Evolutionary conservation across 2,888 invertebrate species (phyloP), one percentile per base, ranked within the genome.

Genomic region (Rhynchonema sp.): DNA sequence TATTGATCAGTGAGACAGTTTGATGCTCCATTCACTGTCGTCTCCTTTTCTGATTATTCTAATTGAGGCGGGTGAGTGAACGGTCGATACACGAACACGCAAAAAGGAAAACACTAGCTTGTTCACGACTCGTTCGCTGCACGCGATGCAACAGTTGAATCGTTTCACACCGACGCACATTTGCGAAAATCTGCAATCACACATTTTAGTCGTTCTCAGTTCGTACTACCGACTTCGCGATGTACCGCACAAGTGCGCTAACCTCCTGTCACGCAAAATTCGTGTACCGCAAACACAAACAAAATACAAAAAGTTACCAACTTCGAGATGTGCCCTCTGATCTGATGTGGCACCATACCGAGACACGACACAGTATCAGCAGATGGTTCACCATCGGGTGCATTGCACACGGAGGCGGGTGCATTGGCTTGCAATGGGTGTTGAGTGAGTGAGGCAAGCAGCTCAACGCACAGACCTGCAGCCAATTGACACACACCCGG

Each of bases 401-500:
- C 52, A 22, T 62, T 20, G 60, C 62, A 57, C 25, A 67, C n/a
- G 28, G 56, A 29, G 13, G 63, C 65, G 6, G 63, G 62, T 17
- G 64, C 65, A 46, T 57, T 60, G 9, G 64, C 66, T 70, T 77
- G 86, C 84, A 81, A 74, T 1, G 85, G 83, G 77, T 94, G 91
- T 71, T 94, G 92, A 30, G 90, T 75, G 54, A 92, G 65, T 0
- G 86, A 84, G 0, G 90, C 82, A 52, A 92, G 78, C 56, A 98
- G 74, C 76, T 98, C 98, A 0, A 88, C 91, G 0, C 90, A 90
- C 61, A 91, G 77, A 1, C 88, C 87, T 25, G 84, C 38, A 17
- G 38, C 38, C 58, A 96, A 83, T 71, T 85, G 84, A 0, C 92
- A 87, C 23, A 87, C 83, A 1, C 94, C 96, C 0, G 96, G 94